phyloP scores from a whole-genome alignment of 2,797 vertebrate genomes.

The Argyrosomus regius region DNA sequence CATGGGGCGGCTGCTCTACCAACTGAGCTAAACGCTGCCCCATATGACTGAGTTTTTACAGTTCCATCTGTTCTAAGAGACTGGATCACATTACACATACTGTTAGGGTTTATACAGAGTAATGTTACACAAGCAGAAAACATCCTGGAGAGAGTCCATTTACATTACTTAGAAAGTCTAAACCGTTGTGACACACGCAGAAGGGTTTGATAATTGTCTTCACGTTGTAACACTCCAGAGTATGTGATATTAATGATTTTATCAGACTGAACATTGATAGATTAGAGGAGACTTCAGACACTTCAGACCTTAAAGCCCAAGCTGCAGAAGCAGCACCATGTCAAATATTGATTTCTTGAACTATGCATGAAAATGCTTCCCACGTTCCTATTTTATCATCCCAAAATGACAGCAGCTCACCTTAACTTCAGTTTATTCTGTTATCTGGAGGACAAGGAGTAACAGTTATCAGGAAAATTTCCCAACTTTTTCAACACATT shows the following conservation, averaged over 20 bases:
- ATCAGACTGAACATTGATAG: neutral
- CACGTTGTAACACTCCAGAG: neutral
- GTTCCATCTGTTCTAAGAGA: neutral
- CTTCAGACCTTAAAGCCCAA: conserved; percentile 9
- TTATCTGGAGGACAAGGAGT: too few species aligned
- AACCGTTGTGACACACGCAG: neutral
- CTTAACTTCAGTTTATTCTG: too few species aligned
- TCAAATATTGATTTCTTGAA: conserved; percentile 66
- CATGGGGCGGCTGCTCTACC: too few species aligned
- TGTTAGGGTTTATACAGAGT: conserved; percentile 6
- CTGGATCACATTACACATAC: neutral
- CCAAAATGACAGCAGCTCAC: neutral
- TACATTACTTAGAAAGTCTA: conserved; percentile 16
- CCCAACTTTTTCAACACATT: neutral
- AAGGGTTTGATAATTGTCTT: neutral
- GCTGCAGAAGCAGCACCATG: conserved; percentile 39
- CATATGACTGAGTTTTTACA: neutral
- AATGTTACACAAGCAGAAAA: conserved; percentile 14
- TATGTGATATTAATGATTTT: neutral
- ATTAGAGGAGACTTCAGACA: conserved; percentile 12
- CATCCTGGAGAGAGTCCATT: conserved; percentile 11
- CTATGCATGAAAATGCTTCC: conserved; percentile 43
- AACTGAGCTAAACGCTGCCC: too few species aligned
- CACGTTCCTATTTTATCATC: conserved; percentile 15
- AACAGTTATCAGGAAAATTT: neutral